Base-by-base conservation (phyloP, 2,797 vertebrate genomes). In the Galaxias olidus region DNA sequence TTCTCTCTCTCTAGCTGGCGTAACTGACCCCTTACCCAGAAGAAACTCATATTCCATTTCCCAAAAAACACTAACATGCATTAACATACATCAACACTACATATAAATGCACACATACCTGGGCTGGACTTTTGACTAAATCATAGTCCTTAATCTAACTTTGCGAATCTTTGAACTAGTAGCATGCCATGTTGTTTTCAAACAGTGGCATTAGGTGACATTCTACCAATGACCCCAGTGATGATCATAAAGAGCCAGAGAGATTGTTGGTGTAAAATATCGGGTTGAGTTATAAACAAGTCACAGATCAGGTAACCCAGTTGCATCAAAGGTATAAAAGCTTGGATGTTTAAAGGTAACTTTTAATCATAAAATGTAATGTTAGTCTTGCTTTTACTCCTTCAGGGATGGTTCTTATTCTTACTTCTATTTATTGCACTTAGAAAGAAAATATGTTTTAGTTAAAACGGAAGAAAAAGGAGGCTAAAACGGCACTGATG, bases 1-100 rank as follows among this genome's bases (percentile, higher is more conserved):
- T 45, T 73, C 15, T 84, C 55, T 69, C 65, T 30, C 59, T 81
- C 42, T 51, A 93, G 91, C 80, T 91, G 62, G 87, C 87, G 83
- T 93, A 92, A 89, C 61, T 64, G 66, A 62, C 47, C 61, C 59
- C 20, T 30, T 13, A 55, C 49, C 51, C 58, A 54, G 56, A 61
- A 70, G 66, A 52, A 41, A 0, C 20, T 1, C 60, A n/a, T 42
- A 14, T 63, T 40, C 44, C 11, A 30, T 30, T 30, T 30, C 66
- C 51, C 18, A 50, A 52, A 42, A 66, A 57, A 69, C 8, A 57
- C 14, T 20, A 14, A 49, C 61, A 75, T 19, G 65, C 46, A 58
- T 19, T 54, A 66, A 55, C 45, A 72, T n/a, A n/a, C n/a, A n/a
- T n/a, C n/a, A n/a, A n/a, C n/a, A n/a, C n/a, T n/a, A n/a, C n/a